These are phyloP conservation scores for Chelon auratus DNA, from an alignment of 2,797 vertebrate species.

Conservation along the genomic window DNA sequence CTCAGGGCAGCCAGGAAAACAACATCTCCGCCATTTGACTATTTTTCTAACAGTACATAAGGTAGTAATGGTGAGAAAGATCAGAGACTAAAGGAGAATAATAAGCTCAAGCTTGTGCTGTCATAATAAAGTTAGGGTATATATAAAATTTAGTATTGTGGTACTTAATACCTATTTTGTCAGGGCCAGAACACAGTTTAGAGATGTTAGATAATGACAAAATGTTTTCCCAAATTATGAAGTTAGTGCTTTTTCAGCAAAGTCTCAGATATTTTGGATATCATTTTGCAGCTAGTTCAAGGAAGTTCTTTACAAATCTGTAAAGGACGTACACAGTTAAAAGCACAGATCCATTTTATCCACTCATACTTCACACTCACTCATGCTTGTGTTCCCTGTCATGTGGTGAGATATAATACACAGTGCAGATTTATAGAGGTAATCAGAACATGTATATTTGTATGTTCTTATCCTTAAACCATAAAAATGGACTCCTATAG, in stretches of 20 bases:
- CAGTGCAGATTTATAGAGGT: background rate
- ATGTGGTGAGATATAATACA: background rate
- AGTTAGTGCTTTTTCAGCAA: background rate
- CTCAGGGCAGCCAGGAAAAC: slow-evolving; percentile 5
- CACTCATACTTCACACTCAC: background rate
- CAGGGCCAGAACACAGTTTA: background rate
- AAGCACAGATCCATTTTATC: background rate
- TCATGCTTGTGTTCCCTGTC: background rate
- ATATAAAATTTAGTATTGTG: background rate
- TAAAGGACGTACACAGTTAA: background rate
- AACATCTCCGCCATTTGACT: background rate
- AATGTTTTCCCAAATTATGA: background rate
- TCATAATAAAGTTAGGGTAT: no score
- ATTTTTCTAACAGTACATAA: background rate
- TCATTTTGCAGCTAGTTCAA: background rate
- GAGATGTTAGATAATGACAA: background rate
- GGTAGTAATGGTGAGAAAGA: background rate
- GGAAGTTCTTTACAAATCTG: background rate
- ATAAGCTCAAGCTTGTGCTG: background rate
- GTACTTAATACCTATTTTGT: background rate
- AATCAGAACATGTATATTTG: background rate
- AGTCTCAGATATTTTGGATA: background rate
- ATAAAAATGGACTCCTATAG: no score
- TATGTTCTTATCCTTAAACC: background rate
- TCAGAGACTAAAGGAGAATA: background rate